Evolutionary conservation across 1,140 invertebrate genomes (phyloP).

Genomic region (Reticulitermes speratus): DNA sequence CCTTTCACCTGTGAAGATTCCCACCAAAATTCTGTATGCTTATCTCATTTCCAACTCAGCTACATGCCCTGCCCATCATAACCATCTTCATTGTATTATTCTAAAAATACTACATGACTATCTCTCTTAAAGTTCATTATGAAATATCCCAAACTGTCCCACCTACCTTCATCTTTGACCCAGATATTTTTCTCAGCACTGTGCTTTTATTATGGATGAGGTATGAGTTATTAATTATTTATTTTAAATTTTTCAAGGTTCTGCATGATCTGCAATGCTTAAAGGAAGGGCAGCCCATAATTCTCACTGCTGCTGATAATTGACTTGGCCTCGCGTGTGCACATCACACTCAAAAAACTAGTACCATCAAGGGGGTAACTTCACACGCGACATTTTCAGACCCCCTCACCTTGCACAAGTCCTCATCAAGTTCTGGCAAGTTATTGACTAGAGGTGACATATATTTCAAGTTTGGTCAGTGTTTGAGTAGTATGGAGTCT

Average conservation of each 20-base stretch:
- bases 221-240: not conserved
- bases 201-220: too few species aligned
- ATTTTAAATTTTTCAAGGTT: constrained; percentile 27
- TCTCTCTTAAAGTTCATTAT: too few species aligned
- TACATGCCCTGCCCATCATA: too few species aligned
- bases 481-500: constrained; percentile 34
- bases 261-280: constrained; percentile 38
- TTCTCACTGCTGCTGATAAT: constrained; percentile 43
- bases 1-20: too few species aligned
- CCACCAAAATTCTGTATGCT: too few species aligned
- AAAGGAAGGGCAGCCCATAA: constrained; percentile 48
- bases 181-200: too few species aligned
- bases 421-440: constrained; percentile 30
- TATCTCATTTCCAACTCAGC: too few species aligned
- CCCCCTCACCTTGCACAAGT: constrained; percentile 38
- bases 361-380: constrained; percentile 35
- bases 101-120: too few species aligned
- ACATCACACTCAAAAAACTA: constrained; percentile 35
- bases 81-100: too few species aligned
- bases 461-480: constrained; percentile 41
- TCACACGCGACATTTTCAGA: constrained; percentile 34
- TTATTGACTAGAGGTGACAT: constrained; percentile 41
- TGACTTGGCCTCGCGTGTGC: constrained; percentile 54
- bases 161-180: too few species aligned
- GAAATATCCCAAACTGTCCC: too few species aligned